Evolutionary conservation across 92 coral and sea anemone genomes (phyloP).

Genomic region (Zoanthus gigantus): DNA sequence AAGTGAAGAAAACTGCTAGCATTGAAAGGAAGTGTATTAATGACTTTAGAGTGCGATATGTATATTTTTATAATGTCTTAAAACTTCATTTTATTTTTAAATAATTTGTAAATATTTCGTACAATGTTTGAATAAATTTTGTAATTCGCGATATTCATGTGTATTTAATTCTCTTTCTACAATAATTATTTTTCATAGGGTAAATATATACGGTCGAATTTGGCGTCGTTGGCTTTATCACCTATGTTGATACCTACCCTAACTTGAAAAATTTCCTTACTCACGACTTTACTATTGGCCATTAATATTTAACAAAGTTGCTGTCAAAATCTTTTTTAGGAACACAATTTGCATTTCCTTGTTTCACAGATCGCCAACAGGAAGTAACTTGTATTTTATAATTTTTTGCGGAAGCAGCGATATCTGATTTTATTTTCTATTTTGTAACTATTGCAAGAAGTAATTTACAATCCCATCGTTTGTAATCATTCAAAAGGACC

Average conservation of each 20-base stretch:
- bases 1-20: neutral
- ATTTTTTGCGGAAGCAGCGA: neutral
- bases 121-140: neutral
- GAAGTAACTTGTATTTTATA: neutral
- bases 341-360: neutral
- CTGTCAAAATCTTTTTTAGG: neutral
- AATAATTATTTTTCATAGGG: neutral
- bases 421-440: neutral
- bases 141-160: neutral
- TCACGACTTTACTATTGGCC: neutral
- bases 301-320: neutral
- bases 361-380: neutral
- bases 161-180: neutral
- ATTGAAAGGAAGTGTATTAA: neutral
- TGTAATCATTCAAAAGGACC: neutral
- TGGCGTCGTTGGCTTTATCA: neutral
- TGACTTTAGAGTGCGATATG: neutral
- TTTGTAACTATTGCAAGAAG: neutral
- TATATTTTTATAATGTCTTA: conserved; percentile 3
- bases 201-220: neutral
- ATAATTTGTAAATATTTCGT: conserved; percentile 2
- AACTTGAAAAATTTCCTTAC: neutral
- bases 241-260: too few species aligned
- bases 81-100: neutral
- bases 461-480: neutral